Evolutionary conservation across 2,888 invertebrate genomes (phyloP).

Genomic region (Sinhomidia bicolor): DNA sequence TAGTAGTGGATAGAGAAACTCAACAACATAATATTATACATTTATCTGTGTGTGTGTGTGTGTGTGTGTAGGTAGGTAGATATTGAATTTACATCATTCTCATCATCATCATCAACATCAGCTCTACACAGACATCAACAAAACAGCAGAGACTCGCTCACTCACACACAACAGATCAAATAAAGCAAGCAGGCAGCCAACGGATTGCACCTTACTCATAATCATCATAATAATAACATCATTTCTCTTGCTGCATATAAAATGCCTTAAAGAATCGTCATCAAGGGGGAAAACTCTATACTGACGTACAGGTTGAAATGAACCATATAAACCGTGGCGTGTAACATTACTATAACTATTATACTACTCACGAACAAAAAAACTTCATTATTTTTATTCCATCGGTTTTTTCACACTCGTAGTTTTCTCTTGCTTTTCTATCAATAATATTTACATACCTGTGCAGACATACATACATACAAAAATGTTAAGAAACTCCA

Average conservation of each 20-base stretch:
- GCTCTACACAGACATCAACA: constrained; percentile 37
- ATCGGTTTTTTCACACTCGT: background rate
- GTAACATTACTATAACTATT: background rate
- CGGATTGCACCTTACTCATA: constrained; percentile 66
- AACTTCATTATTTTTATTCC: constrained; percentile 18
- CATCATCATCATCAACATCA: constrained; percentile 6
- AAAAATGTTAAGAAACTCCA: constrained; percentile 2
- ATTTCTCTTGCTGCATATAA: constrained; percentile 54
- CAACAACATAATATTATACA: too few relatives aligned
- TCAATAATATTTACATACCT: constrained; percentile 39
- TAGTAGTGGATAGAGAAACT: too few relatives aligned
- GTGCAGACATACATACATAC: background rate
- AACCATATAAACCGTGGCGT: constrained; percentile 19
- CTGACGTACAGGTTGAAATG: constrained; percentile 55
- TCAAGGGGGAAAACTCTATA: constrained; percentile 9
- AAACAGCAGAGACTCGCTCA: background rate
- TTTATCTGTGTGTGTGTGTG: background rate
- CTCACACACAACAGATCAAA: constrained; percentile 45
- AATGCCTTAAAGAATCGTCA: constrained; percentile 27
- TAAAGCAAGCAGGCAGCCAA: constrained; percentile 55
- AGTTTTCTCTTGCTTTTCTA: background rate
- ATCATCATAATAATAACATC: constrained; percentile 62
- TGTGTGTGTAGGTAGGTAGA: background rate
- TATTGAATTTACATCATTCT: constrained; percentile 41
- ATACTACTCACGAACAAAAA: constrained; percentile 6